phyloP scores from a whole-genome alignment of 2,797 vertebrate species.

The Gobionotothen gibberifrons region DNA sequence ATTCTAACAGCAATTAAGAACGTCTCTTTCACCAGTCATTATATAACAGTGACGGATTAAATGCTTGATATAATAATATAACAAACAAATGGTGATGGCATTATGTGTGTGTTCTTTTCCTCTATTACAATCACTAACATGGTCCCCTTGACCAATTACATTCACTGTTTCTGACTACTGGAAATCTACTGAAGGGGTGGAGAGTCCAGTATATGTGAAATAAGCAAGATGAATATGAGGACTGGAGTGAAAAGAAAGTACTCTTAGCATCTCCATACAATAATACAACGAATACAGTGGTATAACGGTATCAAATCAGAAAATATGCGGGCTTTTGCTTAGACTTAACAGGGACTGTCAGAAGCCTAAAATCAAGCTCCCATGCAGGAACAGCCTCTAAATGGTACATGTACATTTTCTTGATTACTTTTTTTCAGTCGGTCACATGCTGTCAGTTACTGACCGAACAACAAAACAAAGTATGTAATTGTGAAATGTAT shows the following conservation, averaged over 20 bases:
- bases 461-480: slow-evolving; percentile 11
- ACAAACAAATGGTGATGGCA: slow-evolving; percentile 7
- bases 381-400: background rate
- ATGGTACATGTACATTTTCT: background rate
- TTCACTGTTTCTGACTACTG: slow-evolving; percentile 59
- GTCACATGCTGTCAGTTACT: slow-evolving; percentile 45
- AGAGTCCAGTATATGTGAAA: slow-evolving; percentile 13
- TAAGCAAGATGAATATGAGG: slow-evolving; percentile 34
- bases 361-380: background rate
- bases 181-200: slow-evolving; percentile 29
- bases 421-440: too few relatives aligned
- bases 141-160: slow-evolving; percentile 44
- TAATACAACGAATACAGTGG: background rate
- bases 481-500: slow-evolving; percentile 22
- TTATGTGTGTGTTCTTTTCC: slow-evolving; percentile 25
- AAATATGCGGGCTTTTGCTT: background rate
- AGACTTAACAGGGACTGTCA: background rate
- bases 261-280: background rate
- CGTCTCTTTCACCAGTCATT: background rate
- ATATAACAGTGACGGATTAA: background rate
- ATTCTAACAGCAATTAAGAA: too few relatives aligned
- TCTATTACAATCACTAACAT: slow-evolving; percentile 22
- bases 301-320: background rate
- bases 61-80: background rate
- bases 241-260: slow-evolving; percentile 5